Evolutionary conservation across 2,797 vertebrate genomes (phyloP).

Genomic region (Petrocephalus schoutedeni): DNA sequence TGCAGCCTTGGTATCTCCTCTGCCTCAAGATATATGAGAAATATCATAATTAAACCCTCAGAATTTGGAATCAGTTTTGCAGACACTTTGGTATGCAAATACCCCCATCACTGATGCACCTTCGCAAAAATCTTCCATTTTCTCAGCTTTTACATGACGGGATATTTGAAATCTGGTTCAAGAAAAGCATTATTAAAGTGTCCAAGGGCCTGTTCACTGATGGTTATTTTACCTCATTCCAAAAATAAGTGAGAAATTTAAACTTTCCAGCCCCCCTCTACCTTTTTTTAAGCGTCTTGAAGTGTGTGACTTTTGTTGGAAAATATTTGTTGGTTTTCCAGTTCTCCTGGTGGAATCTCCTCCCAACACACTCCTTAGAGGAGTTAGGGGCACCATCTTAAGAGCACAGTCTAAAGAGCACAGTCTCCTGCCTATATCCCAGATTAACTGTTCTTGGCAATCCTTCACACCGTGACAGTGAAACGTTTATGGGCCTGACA

Average conservation of each 20-base stretch:
- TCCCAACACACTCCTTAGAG: background rate
- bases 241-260: background rate
- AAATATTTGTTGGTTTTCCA: background rate
- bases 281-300: background rate
- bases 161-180: background rate
- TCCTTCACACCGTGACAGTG: background rate
- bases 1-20: background rate
- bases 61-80: slow-evolving; percentile 9
- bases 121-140: background rate
- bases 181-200: background rate
- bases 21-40: background rate
- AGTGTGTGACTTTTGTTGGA: slow-evolving; percentile 7
- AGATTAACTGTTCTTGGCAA: background rate
- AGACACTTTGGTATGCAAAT: background rate
- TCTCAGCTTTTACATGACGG: background rate
- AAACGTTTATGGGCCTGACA: background rate
- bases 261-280: background rate
- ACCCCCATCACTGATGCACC: background rate
- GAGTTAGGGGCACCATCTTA: background rate
- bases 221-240: background rate
- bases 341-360: background rate
- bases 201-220: background rate
- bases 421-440: background rate
- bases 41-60: slow-evolving; percentile 10
- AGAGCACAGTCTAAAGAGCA: background rate